Conservation (phyloP, 2,113 vertebrate species). For the Phainopepla nitens region DNA sequence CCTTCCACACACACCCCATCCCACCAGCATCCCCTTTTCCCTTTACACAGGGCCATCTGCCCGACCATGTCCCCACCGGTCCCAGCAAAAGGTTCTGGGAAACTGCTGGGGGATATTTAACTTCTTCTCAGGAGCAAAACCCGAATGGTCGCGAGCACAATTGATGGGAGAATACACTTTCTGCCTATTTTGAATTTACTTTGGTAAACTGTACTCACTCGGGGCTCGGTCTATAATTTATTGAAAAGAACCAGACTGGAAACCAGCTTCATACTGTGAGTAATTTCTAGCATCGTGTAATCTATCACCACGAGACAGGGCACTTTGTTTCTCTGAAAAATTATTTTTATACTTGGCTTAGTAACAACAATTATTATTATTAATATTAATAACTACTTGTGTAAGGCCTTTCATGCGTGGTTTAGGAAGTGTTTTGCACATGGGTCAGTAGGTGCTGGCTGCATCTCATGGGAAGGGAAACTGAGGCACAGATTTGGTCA, state of each 20-base stretch:
- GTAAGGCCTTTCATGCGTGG: not conserved
- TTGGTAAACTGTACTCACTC: not conserved
- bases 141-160: not conserved
- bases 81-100: not conserved
- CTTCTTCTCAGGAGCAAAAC: not conserved
- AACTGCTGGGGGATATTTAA: not conserved
- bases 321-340: slow-evolving; percentile 66
- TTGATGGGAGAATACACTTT: not conserved
- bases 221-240: slow-evolving; percentile 24
- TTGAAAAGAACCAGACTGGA: slow-evolving; percentile 58
- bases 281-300: slow-evolving; percentile 55
- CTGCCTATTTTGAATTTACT: slow-evolving; percentile 15
- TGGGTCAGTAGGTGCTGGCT: not conserved
- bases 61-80: not conserved
- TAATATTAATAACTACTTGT: slow-evolving; percentile 63
- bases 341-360: slow-evolving; percentile 55
- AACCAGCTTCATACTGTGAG: slow-evolving; percentile 63
- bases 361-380: slow-evolving; percentile 64
- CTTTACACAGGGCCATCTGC: not conserved
- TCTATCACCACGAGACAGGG: slow-evolving; percentile 50
- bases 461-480: not conserved
- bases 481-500: not conserved
- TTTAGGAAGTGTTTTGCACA: not conserved
- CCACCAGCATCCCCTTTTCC: not conserved
- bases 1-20: not conserved